Conservation (phyloP, 1,140 invertebrate genomes). For the Drosophila nebulosa region DNA sequence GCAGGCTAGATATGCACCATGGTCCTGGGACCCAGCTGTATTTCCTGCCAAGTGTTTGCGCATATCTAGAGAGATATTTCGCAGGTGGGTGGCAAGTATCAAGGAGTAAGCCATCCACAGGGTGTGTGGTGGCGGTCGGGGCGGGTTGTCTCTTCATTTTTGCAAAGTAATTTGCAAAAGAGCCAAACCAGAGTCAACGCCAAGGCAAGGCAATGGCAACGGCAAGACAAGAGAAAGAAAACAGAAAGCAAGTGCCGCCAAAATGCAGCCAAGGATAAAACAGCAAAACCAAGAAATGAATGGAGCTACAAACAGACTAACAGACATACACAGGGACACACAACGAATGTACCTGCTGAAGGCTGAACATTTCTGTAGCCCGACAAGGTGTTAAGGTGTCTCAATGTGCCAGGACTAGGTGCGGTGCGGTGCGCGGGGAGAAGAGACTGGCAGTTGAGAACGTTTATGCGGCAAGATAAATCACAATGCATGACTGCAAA, state of each 20-base stretch:
- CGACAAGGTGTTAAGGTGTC: conserved; percentile 71
- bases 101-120: neutral
- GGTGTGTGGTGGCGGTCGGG: neutral
- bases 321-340: conserved; percentile 11
- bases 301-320: conserved; percentile 25
- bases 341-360: conserved; percentile 31
- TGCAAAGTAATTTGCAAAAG: conserved; percentile 80
- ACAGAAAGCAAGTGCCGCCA: conserved; percentile 75
- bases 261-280: conserved; percentile 76
- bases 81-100: conserved; percentile 6
- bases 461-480: conserved; percentile 26
- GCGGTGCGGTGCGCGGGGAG: neutral
- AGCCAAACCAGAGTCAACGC: conserved; percentile 36
- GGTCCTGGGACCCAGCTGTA: conserved; percentile 29
- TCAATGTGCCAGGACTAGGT: conserved; percentile 26
- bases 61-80: conserved; percentile 35
- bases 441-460: conserved; percentile 10
- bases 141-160: conserved; percentile 71
- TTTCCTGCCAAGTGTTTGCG: conserved; percentile 37
- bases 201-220: neutral
- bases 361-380: conserved; percentile 32
- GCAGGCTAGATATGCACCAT: conserved; percentile 38
- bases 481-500: neutral
- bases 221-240: neutral
- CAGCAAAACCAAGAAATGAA: conserved; percentile 34